phyloP scores from a whole-genome alignment of 64 coral and sea anemone genomes.

The Astreopora myriophthalma region DNA sequence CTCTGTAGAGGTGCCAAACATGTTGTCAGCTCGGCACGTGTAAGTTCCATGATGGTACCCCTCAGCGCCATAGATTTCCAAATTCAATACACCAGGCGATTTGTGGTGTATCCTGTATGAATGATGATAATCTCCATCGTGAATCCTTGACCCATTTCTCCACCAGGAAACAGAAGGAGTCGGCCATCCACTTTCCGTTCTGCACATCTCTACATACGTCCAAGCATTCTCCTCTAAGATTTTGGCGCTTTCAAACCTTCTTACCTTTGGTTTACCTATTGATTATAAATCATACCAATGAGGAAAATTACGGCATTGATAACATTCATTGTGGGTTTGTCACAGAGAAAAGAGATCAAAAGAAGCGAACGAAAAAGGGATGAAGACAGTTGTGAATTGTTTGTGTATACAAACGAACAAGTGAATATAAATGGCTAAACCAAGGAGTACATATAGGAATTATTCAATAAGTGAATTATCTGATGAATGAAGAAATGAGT shows the following conservation, averaged over 20 bases:
- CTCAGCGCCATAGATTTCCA: neutral
- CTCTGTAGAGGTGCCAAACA: neutral
- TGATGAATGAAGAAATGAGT: no score
- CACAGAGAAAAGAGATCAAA: no score
- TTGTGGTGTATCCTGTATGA: neutral
- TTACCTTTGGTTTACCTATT: neutral
- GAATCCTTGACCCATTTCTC: neutral
- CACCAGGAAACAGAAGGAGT: slow-evolving; percentile 5
- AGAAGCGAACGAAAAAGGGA: no score
- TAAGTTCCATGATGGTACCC: neutral
- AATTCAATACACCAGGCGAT: neutral
- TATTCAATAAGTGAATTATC: no score
- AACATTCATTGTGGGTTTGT: no score
- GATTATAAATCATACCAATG: neutral
- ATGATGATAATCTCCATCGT: neutral
- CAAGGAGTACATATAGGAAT: no score
- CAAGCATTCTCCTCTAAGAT: neutral
- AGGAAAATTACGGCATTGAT: no score
- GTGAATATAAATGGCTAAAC: no score
- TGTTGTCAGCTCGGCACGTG: neutral
- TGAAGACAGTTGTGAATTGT: no score
- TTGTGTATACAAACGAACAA: no score
- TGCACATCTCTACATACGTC: neutral
- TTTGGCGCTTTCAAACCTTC: neutral
- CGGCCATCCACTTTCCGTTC: neutral